Conservation (phyloP, 2,888 invertebrate genomes). For the Aphodius sticticus region DNA sequence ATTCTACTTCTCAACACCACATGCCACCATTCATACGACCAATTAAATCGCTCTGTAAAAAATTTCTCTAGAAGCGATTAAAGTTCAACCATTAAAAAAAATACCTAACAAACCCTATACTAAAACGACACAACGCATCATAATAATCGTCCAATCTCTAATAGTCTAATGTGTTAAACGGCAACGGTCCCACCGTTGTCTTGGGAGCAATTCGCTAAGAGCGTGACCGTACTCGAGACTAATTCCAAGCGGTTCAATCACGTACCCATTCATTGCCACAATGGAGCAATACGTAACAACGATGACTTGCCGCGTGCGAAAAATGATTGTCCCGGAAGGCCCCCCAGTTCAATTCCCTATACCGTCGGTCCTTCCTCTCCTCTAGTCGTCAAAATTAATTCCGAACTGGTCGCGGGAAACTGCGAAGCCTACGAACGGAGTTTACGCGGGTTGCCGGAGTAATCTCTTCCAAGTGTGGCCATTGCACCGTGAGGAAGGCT, state of each 20-base stretch:
- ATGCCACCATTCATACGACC: no score
- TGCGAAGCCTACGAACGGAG: background rate
- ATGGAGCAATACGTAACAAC: background rate
- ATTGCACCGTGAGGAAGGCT: background rate
- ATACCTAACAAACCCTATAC: background rate
- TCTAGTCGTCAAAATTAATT: background rate
- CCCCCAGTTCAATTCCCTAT: background rate
- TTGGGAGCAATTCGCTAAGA: constrained; percentile 4
- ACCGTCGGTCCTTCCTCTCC: background rate
- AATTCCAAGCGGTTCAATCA: background rate
- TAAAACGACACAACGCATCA: background rate
- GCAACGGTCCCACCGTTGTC: background rate
- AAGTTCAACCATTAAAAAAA: no score
- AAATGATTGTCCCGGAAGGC: constrained; percentile 4
- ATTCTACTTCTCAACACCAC: no score
- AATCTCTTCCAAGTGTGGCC: background rate
- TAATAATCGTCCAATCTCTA: background rate
- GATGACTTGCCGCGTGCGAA: constrained; percentile 4
- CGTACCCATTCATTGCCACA: constrained; percentile 4
- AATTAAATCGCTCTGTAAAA: no score
- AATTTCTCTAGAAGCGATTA: no score
- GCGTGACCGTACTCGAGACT: background rate
- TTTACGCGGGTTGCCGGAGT: background rate
- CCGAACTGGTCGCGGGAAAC: background rate
- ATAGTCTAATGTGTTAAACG: background rate